A percentile compares a stretch with the other conserved stretches of the same genome.
Conservation (phyloP, 2,888 invertebrate genomes). For the Scrobipalpa atriplicella region DNA sequence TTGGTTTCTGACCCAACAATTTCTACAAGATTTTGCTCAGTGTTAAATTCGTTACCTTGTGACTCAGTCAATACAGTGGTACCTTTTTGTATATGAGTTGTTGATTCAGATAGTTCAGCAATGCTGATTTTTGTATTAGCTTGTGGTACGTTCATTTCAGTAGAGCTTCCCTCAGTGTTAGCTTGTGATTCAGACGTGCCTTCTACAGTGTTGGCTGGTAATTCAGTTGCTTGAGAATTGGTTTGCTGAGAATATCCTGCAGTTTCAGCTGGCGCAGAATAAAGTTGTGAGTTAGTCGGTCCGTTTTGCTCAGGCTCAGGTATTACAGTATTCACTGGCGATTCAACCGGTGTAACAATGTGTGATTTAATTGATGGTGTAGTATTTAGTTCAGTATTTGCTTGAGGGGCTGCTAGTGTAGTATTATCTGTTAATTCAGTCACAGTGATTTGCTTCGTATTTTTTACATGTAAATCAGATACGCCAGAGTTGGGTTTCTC, state of each 20-base stretch:
- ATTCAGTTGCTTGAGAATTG: neutral
- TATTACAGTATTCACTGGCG: too few species aligned
- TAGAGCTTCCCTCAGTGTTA: neutral
- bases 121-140: neutral
- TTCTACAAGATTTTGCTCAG: neutral
- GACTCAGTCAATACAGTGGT: neutral
- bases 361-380: neutral
- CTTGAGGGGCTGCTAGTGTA: neutral
- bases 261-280: neutral
- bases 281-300: neutral
- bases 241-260: neutral
- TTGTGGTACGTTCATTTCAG: neutral
- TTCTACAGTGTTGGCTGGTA: neutral
- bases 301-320: neutral
- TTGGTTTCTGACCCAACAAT: neutral
- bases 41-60: neutral
- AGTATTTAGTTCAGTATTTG: neutral
- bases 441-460: too few species aligned
- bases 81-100: neutral
- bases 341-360: too few species aligned
- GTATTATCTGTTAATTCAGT: neutral
- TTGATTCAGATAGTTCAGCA: neutral
- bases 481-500: neutral
- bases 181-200: neutral
- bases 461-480: neutral